Evolutionary conservation across 2,113 vertebrate species (phyloP), one percentile per base, ranked within the genome.

Genomic region (Paramormyrops kingsleyae): DNA sequence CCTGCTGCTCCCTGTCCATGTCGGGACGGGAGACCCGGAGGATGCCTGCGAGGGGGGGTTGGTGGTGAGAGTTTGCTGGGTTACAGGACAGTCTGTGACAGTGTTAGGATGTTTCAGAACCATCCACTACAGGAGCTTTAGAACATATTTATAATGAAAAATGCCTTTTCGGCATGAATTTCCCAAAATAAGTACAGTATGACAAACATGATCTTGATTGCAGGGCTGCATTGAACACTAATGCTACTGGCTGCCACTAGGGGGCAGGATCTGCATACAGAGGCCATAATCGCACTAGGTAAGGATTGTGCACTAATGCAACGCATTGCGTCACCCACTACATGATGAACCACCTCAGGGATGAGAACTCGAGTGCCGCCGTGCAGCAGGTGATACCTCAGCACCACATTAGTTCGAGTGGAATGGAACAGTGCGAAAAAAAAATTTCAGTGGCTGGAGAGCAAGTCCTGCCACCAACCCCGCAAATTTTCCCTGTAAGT

Each of bases 1-100:
- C 97, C 92, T 97, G 97, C 91, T 96, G 97, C 95, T 99, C 98
- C 88, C 98, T 92, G 92, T 99, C 98, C 98, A 99, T 99, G 94
- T 98, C 97, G 88, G 97, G 97, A 92, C 99, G 94, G 1, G 98
- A 98, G 87, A 99, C 98, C 2, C 98, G 97, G 89, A 99, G 97
- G 90, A 99, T 93, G 46, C 98, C 98, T 99, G 94, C 5, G 89
- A 85, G 44, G 24, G 15, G 17, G 17, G 10, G 13, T 46, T 46
- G 24, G 53, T 50, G 50, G 2, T 4, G 12, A 9, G 8, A 21
- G n/a, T 27, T 44, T 12, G 13, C 7, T n/a, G 7, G 19, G 47
- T 85, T 47, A 53, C 47, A 15, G 19, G 50, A 39, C 27, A 39
- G 31, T 53, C 49, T 46, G 49, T 17, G 27, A 53, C 24, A 21